These are phyloP conservation scores for Siniperca knerii DNA, from an alignment of 2,113 vertebrate species.

Conservation along the genomic window DNA sequence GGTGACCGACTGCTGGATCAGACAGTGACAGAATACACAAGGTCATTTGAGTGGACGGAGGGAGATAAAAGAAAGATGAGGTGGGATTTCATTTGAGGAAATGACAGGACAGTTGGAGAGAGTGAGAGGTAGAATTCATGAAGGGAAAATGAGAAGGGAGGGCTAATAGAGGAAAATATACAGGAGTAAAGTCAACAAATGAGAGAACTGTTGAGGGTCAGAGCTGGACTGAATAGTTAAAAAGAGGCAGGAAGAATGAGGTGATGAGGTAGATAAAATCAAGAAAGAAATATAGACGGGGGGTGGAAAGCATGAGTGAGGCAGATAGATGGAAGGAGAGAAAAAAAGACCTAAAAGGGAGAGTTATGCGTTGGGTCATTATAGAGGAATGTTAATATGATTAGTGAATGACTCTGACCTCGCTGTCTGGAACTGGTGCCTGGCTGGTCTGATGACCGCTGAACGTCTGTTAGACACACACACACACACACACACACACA, in stretches of 20 bases:
- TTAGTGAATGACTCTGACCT: slow-evolving; percentile 84
- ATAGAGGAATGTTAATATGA: slow-evolving; percentile 87
- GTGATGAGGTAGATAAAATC: slow-evolving; percentile 39
- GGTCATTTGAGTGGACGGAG: slow-evolving; percentile 8
- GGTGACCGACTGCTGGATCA: background rate
- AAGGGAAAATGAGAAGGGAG: slow-evolving; percentile 1
- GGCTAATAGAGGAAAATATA: background rate
- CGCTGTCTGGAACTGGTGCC: slow-evolving; percentile 77
- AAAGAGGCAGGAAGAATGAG: slow-evolving; percentile 6
- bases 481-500: slow-evolving; percentile 32
- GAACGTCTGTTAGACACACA: slow-evolving; percentile 42
- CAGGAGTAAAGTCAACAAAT: slow-evolving; percentile 43
- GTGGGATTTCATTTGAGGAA: slow-evolving; percentile 32
- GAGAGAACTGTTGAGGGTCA: slow-evolving; percentile 26
- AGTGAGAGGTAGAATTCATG: background rate
- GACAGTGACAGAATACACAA: background rate
- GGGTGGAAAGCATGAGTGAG: slow-evolving; percentile 36
- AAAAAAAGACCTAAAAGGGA: slow-evolving; percentile 40
- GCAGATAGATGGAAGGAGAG: slow-evolving; percentile 45
- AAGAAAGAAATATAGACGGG: slow-evolving; percentile 1
- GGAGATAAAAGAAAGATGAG: background rate
- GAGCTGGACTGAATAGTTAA: background rate
- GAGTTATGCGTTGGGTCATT: slow-evolving; percentile 80
- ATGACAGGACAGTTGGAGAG: background rate
- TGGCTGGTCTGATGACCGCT: slow-evolving; percentile 72